Evolutionary conservation across 2,113 vertebrate genomes (phyloP).

Genomic region (Sigmodon hispidus): DNA sequence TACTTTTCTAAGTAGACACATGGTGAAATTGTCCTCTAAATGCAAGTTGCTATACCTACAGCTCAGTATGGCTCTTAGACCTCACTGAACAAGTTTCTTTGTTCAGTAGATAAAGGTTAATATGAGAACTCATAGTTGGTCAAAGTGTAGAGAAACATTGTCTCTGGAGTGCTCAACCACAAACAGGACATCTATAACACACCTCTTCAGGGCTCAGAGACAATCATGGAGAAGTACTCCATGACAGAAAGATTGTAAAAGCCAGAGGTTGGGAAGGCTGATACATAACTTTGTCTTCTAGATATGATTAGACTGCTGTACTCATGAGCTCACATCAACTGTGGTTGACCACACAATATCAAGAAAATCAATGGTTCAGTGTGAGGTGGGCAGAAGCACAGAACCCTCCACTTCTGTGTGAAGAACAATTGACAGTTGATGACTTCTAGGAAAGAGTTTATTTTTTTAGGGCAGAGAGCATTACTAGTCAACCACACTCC

Average conservation of each 20-base stretch:
- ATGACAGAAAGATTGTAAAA: not conserved
- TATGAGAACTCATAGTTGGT: not conserved
- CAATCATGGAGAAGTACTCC: not conserved
- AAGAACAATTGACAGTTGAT: not conserved
- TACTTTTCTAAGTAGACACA: not conserved
- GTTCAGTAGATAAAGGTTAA: not conserved
- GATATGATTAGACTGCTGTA: not conserved
- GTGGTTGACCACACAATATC: not conserved
- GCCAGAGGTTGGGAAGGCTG: not conserved
- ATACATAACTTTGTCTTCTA: not conserved
- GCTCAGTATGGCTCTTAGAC: not conserved
- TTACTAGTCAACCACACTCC: not conserved
- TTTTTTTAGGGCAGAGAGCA: not conserved
- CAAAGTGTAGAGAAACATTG: not conserved
- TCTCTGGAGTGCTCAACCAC: not conserved
- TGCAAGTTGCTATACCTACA: not conserved
- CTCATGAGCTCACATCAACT: not conserved
- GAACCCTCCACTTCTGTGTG: not conserved
- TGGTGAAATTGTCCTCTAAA: not conserved
- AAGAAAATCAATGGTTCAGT: not conserved
- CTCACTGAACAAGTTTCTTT: not conserved
- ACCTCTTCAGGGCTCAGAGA: not conserved
- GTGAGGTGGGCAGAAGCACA: not conserved
- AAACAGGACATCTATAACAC: not conserved
- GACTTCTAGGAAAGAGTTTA: not conserved